Base-by-base conservation (phyloP, 2,888 invertebrate species). In the Epirrita christyi region DNA sequence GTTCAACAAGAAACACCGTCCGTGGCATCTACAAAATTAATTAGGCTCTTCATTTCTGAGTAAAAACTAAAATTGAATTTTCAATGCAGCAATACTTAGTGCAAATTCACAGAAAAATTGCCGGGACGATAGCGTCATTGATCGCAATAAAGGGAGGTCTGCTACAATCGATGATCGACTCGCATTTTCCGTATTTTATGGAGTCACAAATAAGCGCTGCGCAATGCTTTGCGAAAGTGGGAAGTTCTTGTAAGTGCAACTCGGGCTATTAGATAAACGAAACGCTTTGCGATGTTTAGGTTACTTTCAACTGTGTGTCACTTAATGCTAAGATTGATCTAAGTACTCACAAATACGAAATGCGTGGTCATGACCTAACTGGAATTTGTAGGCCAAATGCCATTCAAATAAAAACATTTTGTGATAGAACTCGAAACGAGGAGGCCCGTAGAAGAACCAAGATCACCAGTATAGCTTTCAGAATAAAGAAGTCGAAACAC, bases 121-220 rank as follows among this genome's bases (percentile, higher is more conserved):
- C 34, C 43, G 57, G 54, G n/a, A n/a, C 27, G 29, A 59, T 32
- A 55, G 66, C 61, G 61, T n/a, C 64, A 72, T 68, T 68, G 73
- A 76, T 71, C 69, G 68, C 48, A 64, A 59, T 63, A 64, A 71
- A 72, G 68, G 66, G 67, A 65, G 55, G 55, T 57, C 58, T 55
- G 62, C 61, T 47, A 49, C 42, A 37, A 55, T 71, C 40, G 28
- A 43, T 37, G 61, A 70, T 67, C 64, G 57, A 66, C 65, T 63
- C 59, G 70, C 72, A 79, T 80, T 81, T 74, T 77, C 67, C 67
- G 71, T 73, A 64, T 66, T 78, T 72, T 75, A 76, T 78, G 71
- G 72, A 73, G 63, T 68, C 57, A 74, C 76, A 77, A 77, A 74
- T 73, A 71, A 72, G 63, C 54, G 61, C 38, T 46, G 43, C 14